Evolutionary conservation across 2,797 vertebrate genomes (phyloP), one percentile per base, ranked within the genome.

Genomic region (Alosa sapidissima): DNA sequence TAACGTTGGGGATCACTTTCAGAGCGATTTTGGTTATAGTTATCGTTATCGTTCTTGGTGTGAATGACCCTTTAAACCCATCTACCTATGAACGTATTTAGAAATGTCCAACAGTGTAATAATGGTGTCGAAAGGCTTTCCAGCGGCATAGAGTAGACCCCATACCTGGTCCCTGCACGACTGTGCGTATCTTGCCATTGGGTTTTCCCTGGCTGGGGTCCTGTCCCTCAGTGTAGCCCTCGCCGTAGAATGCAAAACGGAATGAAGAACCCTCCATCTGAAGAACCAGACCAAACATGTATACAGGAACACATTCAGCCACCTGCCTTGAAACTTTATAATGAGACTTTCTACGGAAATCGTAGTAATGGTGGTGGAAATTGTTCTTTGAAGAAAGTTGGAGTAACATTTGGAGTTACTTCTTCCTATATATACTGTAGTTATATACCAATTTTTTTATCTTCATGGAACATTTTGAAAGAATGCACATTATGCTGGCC

Each of bases 151-250:
- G 58, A 81, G 33, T 16, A 21, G 47, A 55, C 14, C 14, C 48
- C 14, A 88, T 93, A 99, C 98, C 98, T 94, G 98, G 98, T 93
- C 97, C 98, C 90, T 96, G 97, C 90, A 99, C 96, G 89, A 96
- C 91, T 0, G 97, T 98, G 90, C 96, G 96, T 88, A 99, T 98
- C 94, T 96, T 98, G 83, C 93, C 87, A 36, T 97, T 94, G 52
- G 98, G 97, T 92, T 97, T 98, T 45, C 94, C 96, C 6, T 93
- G 91, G 5, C 94, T 91, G 0, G 94, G 91, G 91, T 96, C 93
- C 83, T 94, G 88, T 5, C 92, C 97, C 81, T 96, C 94, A 19
- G 94, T 94, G 91, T 98, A 99, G 82, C 98, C 98, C 89, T 97
- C 96, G 16, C 98, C 98, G 81, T 97, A 95, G 91, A 99, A 96